Evolutionary conservation across 2,113 vertebrate species (phyloP), one percentile per base, ranked within the genome.

Genomic region (Dromaius novaehollandiae): DNA sequence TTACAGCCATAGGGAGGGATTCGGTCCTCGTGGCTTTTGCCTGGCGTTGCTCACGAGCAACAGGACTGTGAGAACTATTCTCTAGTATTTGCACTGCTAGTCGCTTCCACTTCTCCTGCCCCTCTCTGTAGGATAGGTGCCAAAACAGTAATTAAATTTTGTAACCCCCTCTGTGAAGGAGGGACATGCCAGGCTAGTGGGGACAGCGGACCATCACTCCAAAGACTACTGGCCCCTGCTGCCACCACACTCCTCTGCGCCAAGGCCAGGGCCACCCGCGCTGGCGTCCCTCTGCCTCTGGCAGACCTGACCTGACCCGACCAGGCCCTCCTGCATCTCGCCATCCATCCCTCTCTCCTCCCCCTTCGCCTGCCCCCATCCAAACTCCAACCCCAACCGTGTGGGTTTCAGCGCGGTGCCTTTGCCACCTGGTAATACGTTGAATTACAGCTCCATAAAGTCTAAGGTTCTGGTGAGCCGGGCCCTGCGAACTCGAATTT

Each of bases 311-410:
- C 50, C 66, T 26, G 21, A 14, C 7, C 55, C 48, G 21, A 14
- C 7, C 55, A 50, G 38, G 36, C 46, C 13, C 13, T 32, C 63
- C 36, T 16, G 2, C 34, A 26, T 12, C 32, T 16, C 11, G 36
- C 24, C 17, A 7, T 63, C 25, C 11, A 9, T 32, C 34, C 78
- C 9, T 77, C 16, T 8, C 21, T 51, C 75, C 10, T 78, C 15
- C 7, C 19, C 42, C 65, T 1, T 3, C 0, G 0, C 30, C 40
- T 12, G 3, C 6, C 38, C 42, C 19, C 25, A 28, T 2, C 38
- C 73, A 73, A 56, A 66, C 10, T 74, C n/a, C 87, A 84, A 16
- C 36, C 51, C 42, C 36, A n/a, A 14, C 8, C 0, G 0, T 5
- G 18, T n/a, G 20, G 7, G 36, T 55, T 90, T 80, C 21, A 64